Evolutionary conservation across 2,797 vertebrate genomes (phyloP).

Genomic region (Sarcoramphus papa): DNA sequence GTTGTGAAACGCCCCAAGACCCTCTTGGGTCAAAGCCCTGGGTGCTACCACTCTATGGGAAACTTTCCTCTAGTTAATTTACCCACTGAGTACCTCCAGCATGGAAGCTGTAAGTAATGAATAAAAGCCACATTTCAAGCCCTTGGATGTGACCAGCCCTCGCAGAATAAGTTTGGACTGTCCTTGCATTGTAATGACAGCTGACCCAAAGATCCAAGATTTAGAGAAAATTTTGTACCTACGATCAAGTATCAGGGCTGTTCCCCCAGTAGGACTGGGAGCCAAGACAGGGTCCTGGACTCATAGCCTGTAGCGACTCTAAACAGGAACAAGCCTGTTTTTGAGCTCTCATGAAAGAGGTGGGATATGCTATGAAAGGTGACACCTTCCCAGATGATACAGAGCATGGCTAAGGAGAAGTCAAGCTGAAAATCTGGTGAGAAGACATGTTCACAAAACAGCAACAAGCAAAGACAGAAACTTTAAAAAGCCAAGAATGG

Average conservation of each 20-base stretch:
- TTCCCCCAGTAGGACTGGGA: neutral
- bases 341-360: neutral
- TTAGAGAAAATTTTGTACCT: neutral
- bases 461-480: neutral
- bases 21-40: neutral
- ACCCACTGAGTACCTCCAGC: neutral
- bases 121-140: neutral
- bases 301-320: rapidly evolving
- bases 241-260: neutral
- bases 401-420: neutral
- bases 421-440: neutral
- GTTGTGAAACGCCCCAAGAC: neutral
- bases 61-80: neutral
- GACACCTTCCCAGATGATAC: neutral
- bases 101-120: neutral
- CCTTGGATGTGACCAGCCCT: neutral
- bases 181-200: neutral
- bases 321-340: neutral
- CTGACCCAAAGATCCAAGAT: neutral
- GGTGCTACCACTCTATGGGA: neutral
- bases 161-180: neutral
- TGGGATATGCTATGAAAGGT: neutral
- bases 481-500: neutral
- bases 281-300: neutral
- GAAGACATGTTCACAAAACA: neutral